phyloP scores from a whole-genome alignment of 2,888 invertebrate species.

The Acrobasis suavella region DNA sequence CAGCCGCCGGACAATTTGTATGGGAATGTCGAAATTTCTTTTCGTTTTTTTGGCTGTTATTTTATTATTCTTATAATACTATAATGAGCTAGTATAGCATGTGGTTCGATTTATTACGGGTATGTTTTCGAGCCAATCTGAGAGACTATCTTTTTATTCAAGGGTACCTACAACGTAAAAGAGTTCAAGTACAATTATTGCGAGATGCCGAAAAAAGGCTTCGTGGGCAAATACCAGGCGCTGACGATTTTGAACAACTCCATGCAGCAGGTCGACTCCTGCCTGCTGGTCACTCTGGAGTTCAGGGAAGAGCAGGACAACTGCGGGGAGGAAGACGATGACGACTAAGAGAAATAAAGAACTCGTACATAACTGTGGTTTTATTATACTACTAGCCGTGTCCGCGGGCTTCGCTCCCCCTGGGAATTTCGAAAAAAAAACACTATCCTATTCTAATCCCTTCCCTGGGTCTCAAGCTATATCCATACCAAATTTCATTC shows the following conservation, averaged over 20 bases:
- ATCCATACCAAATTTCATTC: too few relatives aligned
- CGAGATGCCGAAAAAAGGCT: slow-evolving; percentile 44
- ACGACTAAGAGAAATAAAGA: background rate
- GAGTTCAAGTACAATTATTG: slow-evolving; percentile 52
- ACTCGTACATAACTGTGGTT: background rate
- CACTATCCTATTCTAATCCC: too few relatives aligned
- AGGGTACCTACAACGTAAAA: slow-evolving; percentile 45
- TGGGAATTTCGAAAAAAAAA: too few relatives aligned
- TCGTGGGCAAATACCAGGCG: slow-evolving; percentile 49
- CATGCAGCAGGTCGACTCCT: slow-evolving; percentile 36
- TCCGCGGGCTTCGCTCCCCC: too few relatives aligned
- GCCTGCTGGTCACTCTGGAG: background rate
- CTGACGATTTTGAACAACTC: slow-evolving; percentile 36
- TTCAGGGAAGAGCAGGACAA: background rate
- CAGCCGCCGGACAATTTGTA: too few relatives aligned
- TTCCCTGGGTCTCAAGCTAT: too few relatives aligned
- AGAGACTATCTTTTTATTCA: slow-evolving; percentile 25
- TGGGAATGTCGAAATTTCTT: background rate
- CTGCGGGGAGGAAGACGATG: background rate
- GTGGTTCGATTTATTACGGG: too few relatives aligned
- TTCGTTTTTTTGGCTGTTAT: too few relatives aligned
- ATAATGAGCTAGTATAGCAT: too few relatives aligned
- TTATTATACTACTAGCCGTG: too few relatives aligned
- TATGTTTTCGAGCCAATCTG: too few relatives aligned
- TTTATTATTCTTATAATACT: too few relatives aligned